Conservation (phyloP, 2,797 vertebrate genomes). For the Gymnoscopelus braueri region DNA sequence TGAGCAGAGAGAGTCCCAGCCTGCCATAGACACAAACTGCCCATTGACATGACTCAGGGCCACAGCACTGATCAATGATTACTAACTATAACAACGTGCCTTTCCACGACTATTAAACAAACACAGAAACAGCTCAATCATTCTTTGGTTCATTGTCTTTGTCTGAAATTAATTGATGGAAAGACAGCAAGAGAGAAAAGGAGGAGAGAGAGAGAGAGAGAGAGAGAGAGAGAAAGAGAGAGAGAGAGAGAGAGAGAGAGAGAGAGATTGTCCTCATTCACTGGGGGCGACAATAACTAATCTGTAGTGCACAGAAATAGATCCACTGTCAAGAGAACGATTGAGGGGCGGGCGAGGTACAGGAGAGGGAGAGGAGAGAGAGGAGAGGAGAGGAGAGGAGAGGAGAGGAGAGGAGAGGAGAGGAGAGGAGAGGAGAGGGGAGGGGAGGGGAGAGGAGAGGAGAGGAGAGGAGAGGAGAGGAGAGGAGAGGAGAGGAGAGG, state of each 20-base stretch:
- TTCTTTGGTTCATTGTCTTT: too few relatives aligned
- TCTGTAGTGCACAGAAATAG: conserved; percentile 64
- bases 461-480: conserved; percentile 13
- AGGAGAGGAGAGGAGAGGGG: conserved; percentile 9
- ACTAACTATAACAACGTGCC: too few relatives aligned
- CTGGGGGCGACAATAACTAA: conserved; percentile 52
- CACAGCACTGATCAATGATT: too few relatives aligned
- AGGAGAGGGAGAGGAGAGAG: conserved; percentile 11
- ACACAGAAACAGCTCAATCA: too few relatives aligned
- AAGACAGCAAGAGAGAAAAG: conserved; percentile 7
- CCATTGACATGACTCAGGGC: too few relatives aligned
- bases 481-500: conserved; percentile 15
- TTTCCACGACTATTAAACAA: too few relatives aligned
- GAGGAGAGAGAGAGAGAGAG: conserved; percentile 47
- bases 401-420: conserved; percentile 27
- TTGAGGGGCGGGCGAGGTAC: conserved; percentile 3
- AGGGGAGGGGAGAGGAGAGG: conserved; percentile 1
- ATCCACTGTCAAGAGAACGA: conserved; percentile 5
- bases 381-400: conserved; percentile 11
- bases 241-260: conserved; percentile 6
- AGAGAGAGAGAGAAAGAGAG: background rate
- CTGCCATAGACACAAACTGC: too few relatives aligned
- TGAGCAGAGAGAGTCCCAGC: too few relatives aligned
- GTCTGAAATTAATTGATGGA: background rate
- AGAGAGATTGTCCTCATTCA: conserved; percentile 41